Evolutionary conservation across 2,113 vertebrate genomes (phyloP).

Genomic region (Thalassarche chlororhynchos): DNA sequence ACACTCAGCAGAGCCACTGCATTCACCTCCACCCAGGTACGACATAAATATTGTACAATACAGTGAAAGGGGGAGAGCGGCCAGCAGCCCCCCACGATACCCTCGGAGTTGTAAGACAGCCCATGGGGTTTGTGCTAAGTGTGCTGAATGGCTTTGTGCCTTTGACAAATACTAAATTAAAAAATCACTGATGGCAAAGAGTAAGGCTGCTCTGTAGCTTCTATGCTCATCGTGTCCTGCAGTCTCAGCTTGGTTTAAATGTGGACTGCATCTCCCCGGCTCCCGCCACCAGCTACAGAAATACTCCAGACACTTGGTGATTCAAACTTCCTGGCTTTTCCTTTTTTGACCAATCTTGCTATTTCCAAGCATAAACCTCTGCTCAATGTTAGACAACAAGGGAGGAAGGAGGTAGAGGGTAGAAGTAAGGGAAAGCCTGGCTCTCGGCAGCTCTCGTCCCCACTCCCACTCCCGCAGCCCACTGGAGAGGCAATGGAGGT

Average conservation of each 20-base stretch:
- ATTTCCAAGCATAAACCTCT: background rate
- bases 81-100: background rate
- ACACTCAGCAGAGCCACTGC: background rate
- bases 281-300: background rate
- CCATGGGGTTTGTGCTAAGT: background rate
- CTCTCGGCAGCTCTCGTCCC: fast-evolving
- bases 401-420: background rate
- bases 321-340: background rate
- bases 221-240: fast-evolving
- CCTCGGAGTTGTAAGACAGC: fast-evolving
- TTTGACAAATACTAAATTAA: background rate
- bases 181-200: background rate
- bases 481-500: fast-evolving
- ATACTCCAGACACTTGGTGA: background rate
- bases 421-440: background rate
- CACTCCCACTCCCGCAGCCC: fast-evolving
- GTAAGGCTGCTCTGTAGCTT: background rate
- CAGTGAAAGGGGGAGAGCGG: background rate
- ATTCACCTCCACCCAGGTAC: background rate
- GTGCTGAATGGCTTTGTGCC: background rate
- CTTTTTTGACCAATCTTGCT: background rate
- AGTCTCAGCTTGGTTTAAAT: background rate
- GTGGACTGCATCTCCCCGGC: background rate
- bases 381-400: background rate
- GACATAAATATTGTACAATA: background rate